Conservation (phyloP, 2,797 vertebrate species). For the Lutjanus campechanus region DNA sequence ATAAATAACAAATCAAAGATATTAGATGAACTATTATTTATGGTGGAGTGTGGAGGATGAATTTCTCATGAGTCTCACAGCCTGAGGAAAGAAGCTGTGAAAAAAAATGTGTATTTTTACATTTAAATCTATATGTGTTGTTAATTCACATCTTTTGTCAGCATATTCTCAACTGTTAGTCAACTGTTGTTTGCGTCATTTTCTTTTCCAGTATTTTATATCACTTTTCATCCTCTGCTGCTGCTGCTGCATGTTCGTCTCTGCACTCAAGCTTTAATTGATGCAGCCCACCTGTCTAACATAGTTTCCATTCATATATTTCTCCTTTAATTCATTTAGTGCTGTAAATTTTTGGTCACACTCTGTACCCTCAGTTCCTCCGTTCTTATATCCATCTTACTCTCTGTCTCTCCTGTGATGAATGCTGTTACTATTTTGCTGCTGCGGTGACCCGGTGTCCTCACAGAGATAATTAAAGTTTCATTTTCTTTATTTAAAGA, state of each 20-base stretch:
- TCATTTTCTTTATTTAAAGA: conserved; percentile 45
- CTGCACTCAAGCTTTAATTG: not conserved
- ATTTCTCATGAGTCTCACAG: no score
- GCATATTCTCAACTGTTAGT: not conserved
- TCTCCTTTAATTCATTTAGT: conserved; percentile 4
- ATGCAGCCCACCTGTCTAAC: conserved; percentile 14
- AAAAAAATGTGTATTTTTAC: not conserved
- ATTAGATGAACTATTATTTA: not conserved
- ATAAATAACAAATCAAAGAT: no score
- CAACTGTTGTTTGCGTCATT: no score
- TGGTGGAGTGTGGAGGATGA: not conserved
- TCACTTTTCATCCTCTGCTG: conserved; percentile 7
- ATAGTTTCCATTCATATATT: not conserved
- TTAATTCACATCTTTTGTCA: not conserved
- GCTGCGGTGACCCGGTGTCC: conserved; percentile 15
- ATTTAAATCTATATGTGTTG: not conserved
- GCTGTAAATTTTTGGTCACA: not conserved
- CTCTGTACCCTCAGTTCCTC: conserved; percentile 3
- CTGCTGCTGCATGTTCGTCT: not conserved
- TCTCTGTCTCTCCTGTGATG: conserved; percentile 28
- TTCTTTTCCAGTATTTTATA: not conserved
- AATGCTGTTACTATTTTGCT: conserved; percentile 29
- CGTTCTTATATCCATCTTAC: conserved; percentile 1
- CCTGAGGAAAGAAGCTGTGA: not conserved
- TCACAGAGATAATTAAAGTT: conserved; percentile 52